A percentile compares a stretch with the other conserved stretches of the same genome.
Conservation (phyloP, 92 coral and sea anemone genomes). For the Heteractis magnifica region DNA sequence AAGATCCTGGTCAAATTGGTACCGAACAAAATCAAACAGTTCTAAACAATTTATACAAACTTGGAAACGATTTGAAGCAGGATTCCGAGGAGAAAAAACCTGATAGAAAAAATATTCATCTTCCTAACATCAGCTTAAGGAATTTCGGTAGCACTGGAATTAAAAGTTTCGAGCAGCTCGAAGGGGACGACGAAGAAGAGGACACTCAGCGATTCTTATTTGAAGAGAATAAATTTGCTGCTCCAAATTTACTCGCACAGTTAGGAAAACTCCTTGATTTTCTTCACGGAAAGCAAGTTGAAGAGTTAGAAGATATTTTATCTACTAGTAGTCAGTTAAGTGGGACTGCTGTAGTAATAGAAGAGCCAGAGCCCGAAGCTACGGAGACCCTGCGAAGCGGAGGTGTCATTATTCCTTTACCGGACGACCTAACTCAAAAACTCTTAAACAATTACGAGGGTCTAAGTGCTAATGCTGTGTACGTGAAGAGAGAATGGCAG, state of each 20-base stretch:
- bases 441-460: conserved; percentile 83
- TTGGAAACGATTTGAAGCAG: conserved; percentile 47
- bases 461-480: conserved; percentile 70
- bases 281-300: conserved; percentile 73
- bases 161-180: conserved; percentile 70
- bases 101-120: conserved; percentile 39
- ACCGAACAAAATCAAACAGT: conserved; percentile 36
- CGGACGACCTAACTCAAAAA: conserved; percentile 73
- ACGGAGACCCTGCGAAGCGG: conserved; percentile 53
- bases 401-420: conserved; percentile 72
- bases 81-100: conserved; percentile 56
- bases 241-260: conserved; percentile 92
- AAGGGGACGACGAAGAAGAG: conserved; percentile 93
- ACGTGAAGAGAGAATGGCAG: conserved; percentile 93
- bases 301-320: conserved; percentile 72
- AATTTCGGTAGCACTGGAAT: conserved; percentile 54
- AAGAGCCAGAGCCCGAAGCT: conserved; percentile 25
- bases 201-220: conserved; percentile 94
- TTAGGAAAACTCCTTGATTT: conserved; percentile 82
- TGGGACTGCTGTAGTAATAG: conserved; percentile 18
- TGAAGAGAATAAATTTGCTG: conserved; percentile 96
- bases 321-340: conserved; percentile 57
- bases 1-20: conserved; percentile 17
- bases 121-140: conserved; percentile 61
- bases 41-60: conserved; percentile 35